Base-by-base conservation (phyloP, 1,140 invertebrate species). In the Chymomyza costata region DNA sequence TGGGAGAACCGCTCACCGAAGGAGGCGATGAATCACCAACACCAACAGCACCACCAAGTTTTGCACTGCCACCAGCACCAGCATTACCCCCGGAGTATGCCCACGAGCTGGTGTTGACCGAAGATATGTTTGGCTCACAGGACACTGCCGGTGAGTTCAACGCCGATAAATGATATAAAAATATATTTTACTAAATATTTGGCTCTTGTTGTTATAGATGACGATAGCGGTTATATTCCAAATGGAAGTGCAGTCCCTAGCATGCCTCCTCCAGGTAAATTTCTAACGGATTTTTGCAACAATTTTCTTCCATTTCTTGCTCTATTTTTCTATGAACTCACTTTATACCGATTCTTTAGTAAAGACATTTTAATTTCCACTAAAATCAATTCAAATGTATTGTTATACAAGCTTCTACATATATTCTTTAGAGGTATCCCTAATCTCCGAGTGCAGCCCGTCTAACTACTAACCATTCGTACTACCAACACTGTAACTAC, bases 1-100 rank as follows among this genome's bases (percentile, higher is more conserved):
- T 92, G 80, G 93, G 93, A 0, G 92, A 94, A 71, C 92, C 92
- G 0, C 78, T 94, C 3, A 91, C 91, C 41, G 88, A 88, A 17
- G 90, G 91, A 65, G 92, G 91, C 35, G 89, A 90, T 46, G 90
- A 92, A 28, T 91, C 93, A 7, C 91, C 92, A 10, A 90, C 90
- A 39, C 93, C 93, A 0, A 92, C 91, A 2, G 93, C 94, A 2
- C 93, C 93, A n/a, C 83, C 83, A 8, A 80, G 52, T n/a, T 82
- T 85, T 48, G 66, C 83, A n/a, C 53, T 39, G 51, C 95, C 95
- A 0, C 92, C 93, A 46, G 89, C 93, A 16, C 93, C 94, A 1
- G 88, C 90, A 51, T 86, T 84, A 47, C 82, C 83, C 10, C 71
- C 81, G 53, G 83, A 85, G 52, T 85, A 84, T 49, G 78, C 81